These are phyloP conservation scores for Endomychus coccineus DNA, from an alignment of 2,888 invertebrate species.

Conservation along the genomic window DNA sequence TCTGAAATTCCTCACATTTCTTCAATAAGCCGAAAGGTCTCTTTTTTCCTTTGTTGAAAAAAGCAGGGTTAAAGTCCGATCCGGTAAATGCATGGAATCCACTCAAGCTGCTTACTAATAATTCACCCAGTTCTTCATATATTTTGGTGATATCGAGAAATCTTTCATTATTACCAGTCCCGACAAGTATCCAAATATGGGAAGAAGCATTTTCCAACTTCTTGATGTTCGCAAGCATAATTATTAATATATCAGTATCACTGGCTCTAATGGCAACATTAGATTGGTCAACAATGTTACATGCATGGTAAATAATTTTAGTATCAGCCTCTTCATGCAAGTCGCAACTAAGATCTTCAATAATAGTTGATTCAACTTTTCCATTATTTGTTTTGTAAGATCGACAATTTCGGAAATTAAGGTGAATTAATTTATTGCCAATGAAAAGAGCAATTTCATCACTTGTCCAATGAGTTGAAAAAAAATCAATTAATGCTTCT, in stretches of 20 bases:
- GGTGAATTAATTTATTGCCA: slow-evolving; percentile 18
- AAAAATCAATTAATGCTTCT: slow-evolving; percentile 23
- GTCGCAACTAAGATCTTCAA: slow-evolving; percentile 8
- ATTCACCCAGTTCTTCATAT: too few relatives aligned
- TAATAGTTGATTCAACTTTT: slow-evolving; percentile 5
- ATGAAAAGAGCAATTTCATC: slow-evolving; percentile 22
- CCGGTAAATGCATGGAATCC: too few relatives aligned
- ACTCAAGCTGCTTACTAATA: too few relatives aligned
- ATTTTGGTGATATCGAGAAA: too few relatives aligned
- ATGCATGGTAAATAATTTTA: slow-evolving; percentile 12
- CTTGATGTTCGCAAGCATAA: too few relatives aligned
- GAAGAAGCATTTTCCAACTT: too few relatives aligned
- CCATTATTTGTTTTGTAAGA: slow-evolving; percentile 24
- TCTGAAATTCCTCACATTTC: too few relatives aligned
- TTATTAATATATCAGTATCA: slow-evolving; percentile 7
- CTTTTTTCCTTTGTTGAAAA: too few relatives aligned
- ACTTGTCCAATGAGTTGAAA: slow-evolving; percentile 21
- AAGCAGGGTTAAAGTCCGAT: too few relatives aligned
- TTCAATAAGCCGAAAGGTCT: too few relatives aligned
- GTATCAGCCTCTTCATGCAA: slow-evolving; percentile 12
- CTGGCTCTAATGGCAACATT: slow-evolving; percentile 9
- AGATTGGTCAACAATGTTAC: slow-evolving; percentile 8
- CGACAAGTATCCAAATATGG: too few relatives aligned
- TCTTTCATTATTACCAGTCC: too few relatives aligned
- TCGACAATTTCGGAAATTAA: slow-evolving; percentile 13